Percentiles rank a stretch among this genome's conserved stretches.
Conservation (phyloP, 2,888 invertebrate genomes). For the Amorpha juglandis region DNA sequence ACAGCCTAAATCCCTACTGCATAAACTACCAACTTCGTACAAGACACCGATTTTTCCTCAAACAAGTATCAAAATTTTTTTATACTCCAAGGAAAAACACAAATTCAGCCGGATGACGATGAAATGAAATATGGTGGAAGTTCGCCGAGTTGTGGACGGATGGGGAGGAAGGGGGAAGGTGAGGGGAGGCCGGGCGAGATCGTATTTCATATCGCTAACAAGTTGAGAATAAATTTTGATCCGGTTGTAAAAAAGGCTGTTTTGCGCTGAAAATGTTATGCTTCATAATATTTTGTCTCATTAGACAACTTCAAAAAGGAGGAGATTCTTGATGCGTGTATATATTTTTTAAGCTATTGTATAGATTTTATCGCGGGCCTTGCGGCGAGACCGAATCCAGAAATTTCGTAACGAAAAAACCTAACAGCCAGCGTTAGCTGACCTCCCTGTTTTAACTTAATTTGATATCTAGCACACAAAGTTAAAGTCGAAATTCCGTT, state of each 20-base stretch:
- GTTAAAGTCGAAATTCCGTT: too few relatives aligned
- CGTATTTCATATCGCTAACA: slow-evolving; percentile 16
- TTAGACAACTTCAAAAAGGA: too few relatives aligned
- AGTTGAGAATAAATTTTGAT: slow-evolving; percentile 22
- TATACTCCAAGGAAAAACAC: slow-evolving; percentile 2
- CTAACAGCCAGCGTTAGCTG: too few relatives aligned
- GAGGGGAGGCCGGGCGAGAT: not conserved
- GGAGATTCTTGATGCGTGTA: too few relatives aligned
- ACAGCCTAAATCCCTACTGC: not conserved
- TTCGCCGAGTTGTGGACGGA: slow-evolving; percentile 2
- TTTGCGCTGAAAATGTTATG: not conserved
- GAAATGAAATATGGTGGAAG: slow-evolving; percentile 21
- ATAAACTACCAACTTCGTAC: not conserved
- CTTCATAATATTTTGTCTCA: not conserved
- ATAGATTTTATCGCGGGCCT: too few relatives aligned
- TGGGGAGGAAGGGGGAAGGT: not conserved
- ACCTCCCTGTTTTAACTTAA: too few relatives aligned
- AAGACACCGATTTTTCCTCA: not conserved
- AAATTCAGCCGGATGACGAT: not conserved
- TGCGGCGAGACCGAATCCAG: too few relatives aligned
- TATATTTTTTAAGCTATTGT: too few relatives aligned
- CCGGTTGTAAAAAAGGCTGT: not conserved
- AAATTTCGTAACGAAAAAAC: too few relatives aligned
- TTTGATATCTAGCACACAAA: too few relatives aligned
- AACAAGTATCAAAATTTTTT: not conserved